Evolutionary conservation across 2,888 invertebrate genomes (phyloP).

Genomic region (Clitarchus hookeri): DNA sequence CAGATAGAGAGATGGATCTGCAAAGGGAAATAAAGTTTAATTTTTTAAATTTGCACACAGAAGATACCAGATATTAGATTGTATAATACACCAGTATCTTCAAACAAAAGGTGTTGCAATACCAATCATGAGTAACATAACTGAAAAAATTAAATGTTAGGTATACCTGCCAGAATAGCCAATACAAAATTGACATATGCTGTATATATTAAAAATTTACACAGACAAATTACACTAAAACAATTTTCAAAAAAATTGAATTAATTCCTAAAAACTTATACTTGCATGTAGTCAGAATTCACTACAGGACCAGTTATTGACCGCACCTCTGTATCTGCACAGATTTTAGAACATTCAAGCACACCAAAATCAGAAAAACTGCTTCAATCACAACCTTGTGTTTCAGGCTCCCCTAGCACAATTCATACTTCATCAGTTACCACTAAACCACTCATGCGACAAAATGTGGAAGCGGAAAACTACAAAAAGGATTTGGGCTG

Average conservation of each 20-base stretch:
- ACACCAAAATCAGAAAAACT: not conserved
- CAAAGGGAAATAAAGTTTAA: slow-evolving; percentile 38
- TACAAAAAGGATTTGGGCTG: too few relatives aligned
- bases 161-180: too few relatives aligned
- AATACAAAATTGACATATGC: not conserved
- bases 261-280: too few relatives aligned
- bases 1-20: slow-evolving; percentile 43
- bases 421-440: too few relatives aligned
- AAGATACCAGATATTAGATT: not conserved
- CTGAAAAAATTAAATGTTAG: too few relatives aligned
- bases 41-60: not conserved
- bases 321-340: not conserved
- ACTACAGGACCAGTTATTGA: not conserved
- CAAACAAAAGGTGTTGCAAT: too few relatives aligned
- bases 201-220: not conserved
- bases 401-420: too few relatives aligned
- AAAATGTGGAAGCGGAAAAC: too few relatives aligned
- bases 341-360: not conserved
- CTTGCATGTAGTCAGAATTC: not conserved
- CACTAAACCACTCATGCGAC: too few relatives aligned
- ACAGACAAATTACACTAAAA: not conserved
- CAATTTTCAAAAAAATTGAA: too few relatives aligned
- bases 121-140: too few relatives aligned
- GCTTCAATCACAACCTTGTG: not conserved
- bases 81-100: not conserved